phyloP scores from a whole-genome alignment of 2,113 vertebrate species.

The Poeciliopsis occidentalis region DNA sequence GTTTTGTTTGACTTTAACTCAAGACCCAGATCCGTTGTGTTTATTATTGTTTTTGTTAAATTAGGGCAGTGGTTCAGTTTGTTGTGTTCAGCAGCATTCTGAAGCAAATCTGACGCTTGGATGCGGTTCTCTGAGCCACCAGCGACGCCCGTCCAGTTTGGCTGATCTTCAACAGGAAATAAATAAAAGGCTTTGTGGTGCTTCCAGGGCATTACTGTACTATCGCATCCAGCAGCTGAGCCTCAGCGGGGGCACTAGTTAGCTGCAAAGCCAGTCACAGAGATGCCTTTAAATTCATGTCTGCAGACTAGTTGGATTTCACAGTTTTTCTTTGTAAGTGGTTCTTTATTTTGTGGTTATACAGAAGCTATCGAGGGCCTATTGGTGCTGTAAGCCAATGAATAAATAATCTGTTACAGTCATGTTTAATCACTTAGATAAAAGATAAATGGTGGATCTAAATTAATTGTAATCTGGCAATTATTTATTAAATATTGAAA shows the following conservation, averaged over 20 bases:
- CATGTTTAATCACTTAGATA: neutral
- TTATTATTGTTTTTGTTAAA: slow-evolving; percentile 13
- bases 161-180: slow-evolving; percentile 47
- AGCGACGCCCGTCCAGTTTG: slow-evolving; percentile 27
- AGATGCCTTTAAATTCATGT: slow-evolving; percentile 61
- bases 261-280: slow-evolving; percentile 60
- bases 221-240: slow-evolving; percentile 65
- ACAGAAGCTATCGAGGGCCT: neutral
- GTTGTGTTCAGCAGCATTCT: slow-evolving; percentile 8
- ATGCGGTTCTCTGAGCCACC: neutral
- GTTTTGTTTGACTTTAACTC: slow-evolving; percentile 4
- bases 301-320: slow-evolving; percentile 45
- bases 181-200: slow-evolving; percentile 35
- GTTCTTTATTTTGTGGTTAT: slow-evolving; percentile 2
- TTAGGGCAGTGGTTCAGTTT: slow-evolving; percentile 14
- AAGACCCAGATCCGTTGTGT: slow-evolving; percentile 1
- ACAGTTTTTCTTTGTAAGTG: slow-evolving; percentile 32
- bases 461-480: neutral
- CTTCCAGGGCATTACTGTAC: slow-evolving; percentile 39
- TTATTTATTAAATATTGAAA: neutral
- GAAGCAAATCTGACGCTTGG: neutral
- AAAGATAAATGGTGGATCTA: neutral
- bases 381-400: neutral
- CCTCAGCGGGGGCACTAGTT: slow-evolving; percentile 61
- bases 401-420: neutral